Base-by-base conservation (phyloP, 2,888 invertebrate genomes). In the Drosophila helvetica region DNA sequence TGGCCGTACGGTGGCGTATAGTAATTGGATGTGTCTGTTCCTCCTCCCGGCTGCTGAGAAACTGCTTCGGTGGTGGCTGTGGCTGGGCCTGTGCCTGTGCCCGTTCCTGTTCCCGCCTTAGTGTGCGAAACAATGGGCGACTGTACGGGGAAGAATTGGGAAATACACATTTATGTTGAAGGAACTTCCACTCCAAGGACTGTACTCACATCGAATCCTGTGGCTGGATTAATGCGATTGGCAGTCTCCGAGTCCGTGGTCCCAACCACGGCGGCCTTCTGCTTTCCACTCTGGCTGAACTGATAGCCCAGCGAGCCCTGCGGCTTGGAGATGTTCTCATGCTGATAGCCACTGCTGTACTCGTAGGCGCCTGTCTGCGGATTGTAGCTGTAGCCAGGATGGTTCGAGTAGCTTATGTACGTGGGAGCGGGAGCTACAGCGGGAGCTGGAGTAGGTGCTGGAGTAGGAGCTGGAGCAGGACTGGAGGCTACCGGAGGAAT, bases 361-460 rank as follows among this genome's bases (percentile, higher is more conserved):
- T 94, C 94, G 75, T 94, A 95, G 50, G 85, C 90, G 0, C 94
- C 94, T 0, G 93, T 93, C 1, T 92, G 87, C 1, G 93, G 76
- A 82, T 95, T 94, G 76, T 90, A 95, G 8, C 93, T 93, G 79
- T 95, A 95, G 48, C 94, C 95, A 4, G 94, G 94, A 89, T 95
- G 95, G 58, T 89, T 89, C 12, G 88, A 84, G 17, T 84, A 84
- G 62, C 80, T 78, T 4, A 58, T 67, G 42, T 69, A 74, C 5
- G 74, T 72, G 33, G 74, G 50, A 4, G 63, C 69, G 0, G 43
- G 33, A 9, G 77, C 8, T 25, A 6, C 27, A 8, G 27, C 27
- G 33, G 74, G 33, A 10, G 77, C 25, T 22, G 60, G 22, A 4
- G 72, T 30, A 9, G 72, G n/a, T 18, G 43, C 27, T 9, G 50